These are phyloP conservation scores for Laupala kohalensis DNA, from an alignment of 1,140 invertebrate genomes.

Conservation along the genomic window DNA sequence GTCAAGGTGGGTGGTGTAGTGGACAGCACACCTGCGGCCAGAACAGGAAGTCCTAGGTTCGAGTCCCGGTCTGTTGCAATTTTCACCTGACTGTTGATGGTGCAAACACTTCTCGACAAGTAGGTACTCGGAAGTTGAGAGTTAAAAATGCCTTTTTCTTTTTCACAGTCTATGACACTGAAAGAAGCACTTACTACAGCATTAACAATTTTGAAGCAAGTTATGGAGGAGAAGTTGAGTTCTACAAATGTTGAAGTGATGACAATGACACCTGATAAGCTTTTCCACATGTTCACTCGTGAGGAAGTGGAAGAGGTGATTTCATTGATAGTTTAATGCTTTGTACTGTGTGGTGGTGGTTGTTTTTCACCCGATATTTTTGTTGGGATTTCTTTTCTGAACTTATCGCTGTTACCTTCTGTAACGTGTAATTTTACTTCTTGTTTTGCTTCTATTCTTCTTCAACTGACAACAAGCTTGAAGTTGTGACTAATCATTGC, in stretches of 20 bases:
- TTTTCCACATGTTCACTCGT: constrained; percentile 84
- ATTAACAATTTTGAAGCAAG: constrained; percentile 93
- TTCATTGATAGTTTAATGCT: constrained; percentile 50
- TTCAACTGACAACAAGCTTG: neutral
- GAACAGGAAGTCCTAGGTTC: too few species aligned
- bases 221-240: constrained; percentile 99
- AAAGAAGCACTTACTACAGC: constrained; percentile 86
- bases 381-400: too few species aligned
- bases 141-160: constrained; percentile 17
- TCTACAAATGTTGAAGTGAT: constrained; percentile 97
- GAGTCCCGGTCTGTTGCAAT: too few species aligned
- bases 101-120: too few species aligned
- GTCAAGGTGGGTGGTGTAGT: too few species aligned
- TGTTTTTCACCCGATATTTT: too few species aligned
- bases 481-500: neutral
- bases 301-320: constrained; percentile 85
- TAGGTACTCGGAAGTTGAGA: too few species aligned
- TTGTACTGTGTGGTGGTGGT: too few species aligned
- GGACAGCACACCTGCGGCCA: too few species aligned
- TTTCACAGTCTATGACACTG: constrained; percentile 83
- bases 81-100: too few species aligned
- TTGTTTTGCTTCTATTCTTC: neutral
- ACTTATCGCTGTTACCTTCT: neutral
- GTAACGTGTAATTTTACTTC: neutral
- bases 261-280: constrained; percentile 70